Evolutionary conservation across 2,113 vertebrate genomes (phyloP).

Genomic region (Lipophrys pholis): DNA sequence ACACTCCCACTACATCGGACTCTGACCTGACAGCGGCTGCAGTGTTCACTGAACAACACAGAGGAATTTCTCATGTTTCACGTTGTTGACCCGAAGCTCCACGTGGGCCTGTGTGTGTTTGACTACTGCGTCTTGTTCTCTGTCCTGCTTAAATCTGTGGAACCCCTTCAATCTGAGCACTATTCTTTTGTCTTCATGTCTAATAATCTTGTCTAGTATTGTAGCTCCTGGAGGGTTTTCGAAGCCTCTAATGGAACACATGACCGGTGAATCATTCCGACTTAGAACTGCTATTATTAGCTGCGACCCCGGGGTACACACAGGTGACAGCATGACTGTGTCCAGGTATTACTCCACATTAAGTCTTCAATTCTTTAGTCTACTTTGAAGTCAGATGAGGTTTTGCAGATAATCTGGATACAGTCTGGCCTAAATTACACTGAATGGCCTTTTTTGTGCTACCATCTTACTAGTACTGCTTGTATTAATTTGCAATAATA

Average conservation of each 20-base stretch:
- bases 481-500: too few species aligned
- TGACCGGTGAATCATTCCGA: background rate
- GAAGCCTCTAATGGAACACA: slow-evolving; percentile 34
- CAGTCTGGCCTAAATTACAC: too few species aligned
- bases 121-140: background rate
- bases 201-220: background rate
- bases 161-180: background rate
- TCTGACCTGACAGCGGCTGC: slow-evolving; percentile 31
- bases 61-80: slow-evolving; percentile 19
- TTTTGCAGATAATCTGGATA: too few species aligned
- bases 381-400: too few species aligned
- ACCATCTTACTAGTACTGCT: too few species aligned
- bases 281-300: background rate
- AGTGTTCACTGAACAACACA: slow-evolving; percentile 35
- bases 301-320: background rate
- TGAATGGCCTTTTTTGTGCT: too few species aligned
- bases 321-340: background rate
- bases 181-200: background rate
- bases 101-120: slow-evolving; percentile 13
- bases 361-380: too few species aligned
- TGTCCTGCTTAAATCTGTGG: background rate
- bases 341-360: too few species aligned
- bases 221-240: background rate
- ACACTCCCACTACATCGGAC: slow-evolving; percentile 52
- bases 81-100: slow-evolving; percentile 14